Evolutionary conservation across 2,888 invertebrate species (phyloP).

Genomic region (Uloborus plumipes): DNA sequence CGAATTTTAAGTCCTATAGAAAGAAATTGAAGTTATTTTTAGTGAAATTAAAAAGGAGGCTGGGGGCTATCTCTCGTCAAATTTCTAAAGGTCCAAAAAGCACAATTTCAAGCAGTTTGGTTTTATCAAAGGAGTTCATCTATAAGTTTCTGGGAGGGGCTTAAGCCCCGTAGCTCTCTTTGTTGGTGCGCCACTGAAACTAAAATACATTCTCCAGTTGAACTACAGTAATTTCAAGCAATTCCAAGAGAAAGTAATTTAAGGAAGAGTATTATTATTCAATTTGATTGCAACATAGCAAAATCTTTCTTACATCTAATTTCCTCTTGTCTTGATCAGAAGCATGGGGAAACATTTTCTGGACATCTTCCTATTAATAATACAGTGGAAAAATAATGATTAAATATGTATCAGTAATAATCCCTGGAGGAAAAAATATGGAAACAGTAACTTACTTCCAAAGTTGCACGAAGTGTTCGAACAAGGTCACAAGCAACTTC

Average conservation of each 20-base stretch:
- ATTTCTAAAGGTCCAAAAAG: no score
- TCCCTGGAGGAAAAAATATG: constrained; percentile 42
- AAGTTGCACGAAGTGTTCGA: constrained; percentile 84
- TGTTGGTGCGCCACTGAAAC: no score
- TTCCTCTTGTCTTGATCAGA: constrained; percentile 71
- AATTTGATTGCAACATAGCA: background rate
- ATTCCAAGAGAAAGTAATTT: background rate
- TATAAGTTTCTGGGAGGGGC: no score
- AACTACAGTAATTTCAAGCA: background rate
- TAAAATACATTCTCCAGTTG: background rate
- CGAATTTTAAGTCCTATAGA: no score
- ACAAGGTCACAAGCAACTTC: constrained; percentile 92
- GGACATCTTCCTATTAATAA: constrained; percentile 70
- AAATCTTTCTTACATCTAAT: constrained; percentile 69
- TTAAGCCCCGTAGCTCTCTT: no score
- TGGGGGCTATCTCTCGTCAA: no score
- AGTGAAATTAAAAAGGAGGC: no score
- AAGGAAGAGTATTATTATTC: background rate
- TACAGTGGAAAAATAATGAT: constrained; percentile 47
- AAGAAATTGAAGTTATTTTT: no score
- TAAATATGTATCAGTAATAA: background rate
- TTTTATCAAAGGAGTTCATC: no score
- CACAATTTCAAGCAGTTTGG: no score
- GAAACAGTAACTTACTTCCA: constrained; percentile 74
- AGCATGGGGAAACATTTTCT: constrained; percentile 70